These are phyloP conservation scores for Myioborus miniatus DNA, from an alignment of 2,797 vertebrate genomes.

Conservation along the genomic window DNA sequence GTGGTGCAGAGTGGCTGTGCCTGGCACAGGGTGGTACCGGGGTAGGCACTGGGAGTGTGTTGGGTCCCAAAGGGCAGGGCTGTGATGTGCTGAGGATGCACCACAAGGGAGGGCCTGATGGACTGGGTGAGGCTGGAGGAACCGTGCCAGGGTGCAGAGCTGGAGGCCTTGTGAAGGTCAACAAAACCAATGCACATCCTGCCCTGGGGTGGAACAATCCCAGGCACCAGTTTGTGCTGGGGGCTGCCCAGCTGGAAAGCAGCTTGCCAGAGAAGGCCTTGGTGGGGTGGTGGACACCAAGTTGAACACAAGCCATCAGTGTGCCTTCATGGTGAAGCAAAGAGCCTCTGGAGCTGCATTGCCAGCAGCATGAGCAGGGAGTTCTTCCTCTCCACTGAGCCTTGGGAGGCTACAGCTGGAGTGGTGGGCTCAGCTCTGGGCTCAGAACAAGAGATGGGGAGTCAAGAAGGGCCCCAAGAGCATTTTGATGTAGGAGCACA, in stretches of 20 bases:
- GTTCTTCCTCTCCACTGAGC: not conserved
- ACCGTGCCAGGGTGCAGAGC: not conserved
- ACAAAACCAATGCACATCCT: fast-evolving
- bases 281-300: too few relatives aligned
- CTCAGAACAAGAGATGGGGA: not conserved
- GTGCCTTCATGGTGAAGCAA: not conserved
- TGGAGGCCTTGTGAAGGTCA: not conserved
- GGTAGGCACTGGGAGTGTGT: fast-evolving
- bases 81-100: not conserved
- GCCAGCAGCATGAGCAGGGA: too few relatives aligned
- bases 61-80: not conserved
- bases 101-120: fast-evolving
- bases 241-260: not conserved
- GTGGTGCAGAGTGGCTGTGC: fast-evolving
- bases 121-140: fast-evolving
- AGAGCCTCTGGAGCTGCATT: not conserved
- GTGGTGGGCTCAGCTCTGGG: not conserved
- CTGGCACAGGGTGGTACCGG: fast-evolving
- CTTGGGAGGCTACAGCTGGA: not conserved
- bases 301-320: fast-evolving
- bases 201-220: not conserved
- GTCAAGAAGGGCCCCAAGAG: not conserved
- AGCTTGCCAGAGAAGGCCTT: not conserved
- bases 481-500: fast-evolving
- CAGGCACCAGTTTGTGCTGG: fast-evolving